These are phyloP conservation scores for Myzus persicae DNA, from an alignment of 1,140 invertebrate species.

Conservation along the genomic window DNA sequence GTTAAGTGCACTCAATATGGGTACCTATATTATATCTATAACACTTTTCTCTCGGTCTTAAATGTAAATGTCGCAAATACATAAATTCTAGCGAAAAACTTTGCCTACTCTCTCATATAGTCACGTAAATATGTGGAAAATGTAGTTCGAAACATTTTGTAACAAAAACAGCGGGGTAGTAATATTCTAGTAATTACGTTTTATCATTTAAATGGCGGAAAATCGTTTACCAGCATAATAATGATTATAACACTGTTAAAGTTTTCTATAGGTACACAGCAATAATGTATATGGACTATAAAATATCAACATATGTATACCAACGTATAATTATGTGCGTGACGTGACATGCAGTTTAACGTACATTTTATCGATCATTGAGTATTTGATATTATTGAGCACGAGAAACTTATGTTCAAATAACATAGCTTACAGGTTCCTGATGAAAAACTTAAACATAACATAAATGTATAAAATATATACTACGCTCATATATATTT, in stretches of 20 bases:
- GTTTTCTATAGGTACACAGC: neutral
- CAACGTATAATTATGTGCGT: neutral
- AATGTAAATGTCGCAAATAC: neutral
- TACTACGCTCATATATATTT: neutral
- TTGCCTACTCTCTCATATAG: neutral
- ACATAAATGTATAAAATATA: neutral
- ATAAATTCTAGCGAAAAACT: neutral
- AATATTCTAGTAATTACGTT: neutral
- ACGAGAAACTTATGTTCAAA: neutral
- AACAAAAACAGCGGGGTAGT: neutral
- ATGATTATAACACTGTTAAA: constrained; percentile 7
- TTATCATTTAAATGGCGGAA: neutral
- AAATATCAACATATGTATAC: neutral
- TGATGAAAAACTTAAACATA: neutral
- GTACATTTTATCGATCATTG: neutral
- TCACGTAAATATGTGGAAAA: neutral
- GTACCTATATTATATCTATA: neutral
- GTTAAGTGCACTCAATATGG: too few relatives aligned
- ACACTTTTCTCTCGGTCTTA: neutral
- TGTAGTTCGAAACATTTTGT: neutral
- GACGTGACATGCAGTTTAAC: neutral
- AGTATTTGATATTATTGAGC: neutral
- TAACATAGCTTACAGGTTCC: neutral
- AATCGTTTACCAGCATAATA: neutral
- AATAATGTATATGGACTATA: neutral